A percentile compares a stretch with the other conserved stretches of the same genome.
Conservation (phyloP, 1,140 invertebrate genomes). For the Magallana ariakensis region DNA sequence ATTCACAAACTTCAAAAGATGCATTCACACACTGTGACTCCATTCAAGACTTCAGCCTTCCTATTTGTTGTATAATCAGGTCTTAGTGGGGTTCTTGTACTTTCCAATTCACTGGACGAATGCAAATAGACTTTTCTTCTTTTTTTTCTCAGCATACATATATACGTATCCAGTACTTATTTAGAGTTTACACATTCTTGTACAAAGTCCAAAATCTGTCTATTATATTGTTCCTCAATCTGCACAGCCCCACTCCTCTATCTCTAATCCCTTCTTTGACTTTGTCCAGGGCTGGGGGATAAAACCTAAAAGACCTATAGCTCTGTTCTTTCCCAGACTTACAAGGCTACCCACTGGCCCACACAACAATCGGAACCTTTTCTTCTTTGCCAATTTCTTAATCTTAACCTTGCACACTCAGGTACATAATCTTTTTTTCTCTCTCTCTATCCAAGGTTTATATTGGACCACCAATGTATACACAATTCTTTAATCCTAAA, state of each 20-base stretch:
- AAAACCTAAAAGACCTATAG: neutral
- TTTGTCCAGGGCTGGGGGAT: neutral
- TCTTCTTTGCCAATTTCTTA: neutral
- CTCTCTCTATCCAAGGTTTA: too few relatives aligned
- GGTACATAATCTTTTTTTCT: neutral
- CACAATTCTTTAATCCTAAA: neutral
- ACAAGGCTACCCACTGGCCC: neutral
- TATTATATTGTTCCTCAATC: neutral
- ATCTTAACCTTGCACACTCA: neutral
- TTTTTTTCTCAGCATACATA: too few relatives aligned
- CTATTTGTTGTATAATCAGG: neutral
- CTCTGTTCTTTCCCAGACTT: neutral
- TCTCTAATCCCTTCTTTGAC: neutral
- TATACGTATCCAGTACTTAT: too few relatives aligned
- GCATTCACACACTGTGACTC: neutral
- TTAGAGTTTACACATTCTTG: neutral
- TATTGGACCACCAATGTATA: slow-evolving; percentile 14
- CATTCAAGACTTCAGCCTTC: neutral
- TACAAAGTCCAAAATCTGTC: neutral
- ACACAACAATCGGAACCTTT: neutral
- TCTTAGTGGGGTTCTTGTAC: neutral
- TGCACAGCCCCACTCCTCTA: neutral
- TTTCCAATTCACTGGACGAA: neutral
- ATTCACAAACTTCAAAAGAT: slow-evolving; percentile 19
- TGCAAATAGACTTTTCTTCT: neutral